phyloP scores from a whole-genome alignment of 2,797 vertebrate genomes.

The Brachyrhaphis roseni region DNA sequence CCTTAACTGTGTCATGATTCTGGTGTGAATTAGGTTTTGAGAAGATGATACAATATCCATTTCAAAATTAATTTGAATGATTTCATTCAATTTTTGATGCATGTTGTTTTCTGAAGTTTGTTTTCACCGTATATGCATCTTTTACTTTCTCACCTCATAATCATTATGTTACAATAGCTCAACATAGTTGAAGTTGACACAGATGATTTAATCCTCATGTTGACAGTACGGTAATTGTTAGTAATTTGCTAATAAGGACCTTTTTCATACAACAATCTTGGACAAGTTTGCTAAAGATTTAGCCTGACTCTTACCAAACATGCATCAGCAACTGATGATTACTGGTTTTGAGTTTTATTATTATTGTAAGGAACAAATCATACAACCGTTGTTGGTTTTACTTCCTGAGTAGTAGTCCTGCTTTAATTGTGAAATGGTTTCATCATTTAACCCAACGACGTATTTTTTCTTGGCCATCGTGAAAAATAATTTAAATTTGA shows the following conservation, averaged over 20 bases:
- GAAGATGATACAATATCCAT: background rate
- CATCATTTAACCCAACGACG: background rate
- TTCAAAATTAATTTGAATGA: slow-evolving; percentile 22
- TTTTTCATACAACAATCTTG: background rate
- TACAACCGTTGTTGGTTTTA: background rate
- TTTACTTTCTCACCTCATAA: slow-evolving; percentile 6
- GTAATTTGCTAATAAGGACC: slow-evolving; percentile 9
- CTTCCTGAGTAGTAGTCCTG: background rate
- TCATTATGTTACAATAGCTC: background rate
- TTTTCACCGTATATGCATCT: background rate
- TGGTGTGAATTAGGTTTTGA: slow-evolving; percentile 8
- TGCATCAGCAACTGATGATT: background rate
- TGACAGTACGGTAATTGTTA: slow-evolving; percentile 1
- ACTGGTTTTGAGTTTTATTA: background rate
- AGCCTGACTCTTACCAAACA: background rate
- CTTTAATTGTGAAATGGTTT: background rate
- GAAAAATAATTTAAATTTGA: background rate
- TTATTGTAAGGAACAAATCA: background rate
- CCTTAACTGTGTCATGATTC: slow-evolving; percentile 3
- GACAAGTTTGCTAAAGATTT: background rate
- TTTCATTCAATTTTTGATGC: slow-evolving; percentile 19
- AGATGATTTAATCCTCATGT: background rate
- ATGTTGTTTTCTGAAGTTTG: background rate
- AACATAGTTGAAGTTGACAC: background rate
- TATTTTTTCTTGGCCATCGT: background rate